Percentiles rank a stretch among this genome's conserved stretches.
phyloP scores from a whole-genome alignment of 2,888 invertebrate species.

The Pyrocoelia pectoralis region DNA sequence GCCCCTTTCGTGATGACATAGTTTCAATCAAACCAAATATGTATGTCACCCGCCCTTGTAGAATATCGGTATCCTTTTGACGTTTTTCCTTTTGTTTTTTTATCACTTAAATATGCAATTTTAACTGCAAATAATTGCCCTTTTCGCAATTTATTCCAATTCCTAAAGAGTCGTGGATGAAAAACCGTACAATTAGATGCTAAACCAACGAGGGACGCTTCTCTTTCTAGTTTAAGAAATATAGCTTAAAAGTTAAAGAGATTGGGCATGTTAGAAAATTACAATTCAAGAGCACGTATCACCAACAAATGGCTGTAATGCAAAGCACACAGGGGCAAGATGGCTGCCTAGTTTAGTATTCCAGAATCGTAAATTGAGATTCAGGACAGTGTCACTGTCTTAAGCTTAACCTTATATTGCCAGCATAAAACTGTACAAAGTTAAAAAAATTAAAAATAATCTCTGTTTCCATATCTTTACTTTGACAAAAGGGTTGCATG shows the following conservation, averaged over 20 bases:
- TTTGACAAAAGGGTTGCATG: too few relatives aligned
- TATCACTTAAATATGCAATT: too few relatives aligned
- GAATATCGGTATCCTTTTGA: conserved; percentile 27
- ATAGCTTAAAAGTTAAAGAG: conserved; percentile 28
- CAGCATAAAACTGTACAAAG: conserved; percentile 25
- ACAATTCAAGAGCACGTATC: conserved; percentile 50
- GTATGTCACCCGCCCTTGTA: conserved; percentile 46
- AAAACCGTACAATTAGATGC: conserved; percentile 11
- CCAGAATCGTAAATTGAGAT: conserved; percentile 47
- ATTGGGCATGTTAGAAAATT: conserved; percentile 42
- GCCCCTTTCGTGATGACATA: conserved; percentile 54
- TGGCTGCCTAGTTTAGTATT: conserved; percentile 51
- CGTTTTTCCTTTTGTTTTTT: conserved; percentile 16
- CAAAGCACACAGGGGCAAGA: conserved; percentile 47
- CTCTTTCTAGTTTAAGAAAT: conserved; percentile 17
- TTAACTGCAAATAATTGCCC: conserved; percentile 4
- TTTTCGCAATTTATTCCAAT: neutral
- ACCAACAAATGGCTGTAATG: conserved; percentile 37
- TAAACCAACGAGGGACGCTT: conserved; percentile 6
- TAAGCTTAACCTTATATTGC: conserved; percentile 34
- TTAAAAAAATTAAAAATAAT: conserved; percentile 26
- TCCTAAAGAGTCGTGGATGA: neutral
- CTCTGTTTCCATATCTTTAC: neutral
- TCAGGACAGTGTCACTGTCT: conserved; percentile 47
- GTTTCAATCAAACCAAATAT: conserved; percentile 55